These are phyloP conservation scores for Phoronis australis DNA, from an alignment of 2,888 invertebrate species.

Conservation along the genomic window DNA sequence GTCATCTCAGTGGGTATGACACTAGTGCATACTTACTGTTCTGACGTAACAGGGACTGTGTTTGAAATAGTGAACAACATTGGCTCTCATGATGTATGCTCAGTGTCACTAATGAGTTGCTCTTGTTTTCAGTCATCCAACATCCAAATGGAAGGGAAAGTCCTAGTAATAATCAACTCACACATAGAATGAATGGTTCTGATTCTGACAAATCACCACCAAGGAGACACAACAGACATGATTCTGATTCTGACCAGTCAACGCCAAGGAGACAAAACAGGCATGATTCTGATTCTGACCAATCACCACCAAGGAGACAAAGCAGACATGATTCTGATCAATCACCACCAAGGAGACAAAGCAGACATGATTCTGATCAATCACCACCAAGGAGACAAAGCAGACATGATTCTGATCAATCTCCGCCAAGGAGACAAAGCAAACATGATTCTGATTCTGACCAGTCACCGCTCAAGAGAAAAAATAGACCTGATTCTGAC, in stretches of 20 bases:
- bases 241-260: slow-evolving; percentile 14
- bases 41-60: too few species aligned
- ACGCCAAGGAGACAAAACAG: slow-evolving; percentile 5
- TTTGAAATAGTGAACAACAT: too few species aligned
- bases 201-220: slow-evolving; percentile 15
- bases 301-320: slow-evolving; percentile 29
- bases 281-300: slow-evolving; percentile 19
- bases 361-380: slow-evolving; percentile 13
- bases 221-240: slow-evolving; percentile 5
- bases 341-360: slow-evolving; percentile 24
- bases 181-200: slow-evolving; percentile 5
- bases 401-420: slow-evolving; percentile 20
- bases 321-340: slow-evolving; percentile 34
- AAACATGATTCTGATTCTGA: slow-evolving; percentile 28
- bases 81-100: too few species aligned
- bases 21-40: too few species aligned
- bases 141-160: slow-evolving; percentile 1
- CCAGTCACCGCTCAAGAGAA: slow-evolving; percentile 22
- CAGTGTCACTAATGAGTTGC: too few species aligned
- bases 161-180: neutral
- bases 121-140: too few species aligned
- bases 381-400: slow-evolving; percentile 1
- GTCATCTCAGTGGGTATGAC: too few species aligned
- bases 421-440: slow-evolving; percentile 5
- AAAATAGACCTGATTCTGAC: slow-evolving; percentile 28